Percentiles rank a stretch among this genome's conserved stretches.
Evolutionary conservation across 2,888 invertebrate genomes (phyloP).

Genomic region (Zygothrica quintamaculata): DNA sequence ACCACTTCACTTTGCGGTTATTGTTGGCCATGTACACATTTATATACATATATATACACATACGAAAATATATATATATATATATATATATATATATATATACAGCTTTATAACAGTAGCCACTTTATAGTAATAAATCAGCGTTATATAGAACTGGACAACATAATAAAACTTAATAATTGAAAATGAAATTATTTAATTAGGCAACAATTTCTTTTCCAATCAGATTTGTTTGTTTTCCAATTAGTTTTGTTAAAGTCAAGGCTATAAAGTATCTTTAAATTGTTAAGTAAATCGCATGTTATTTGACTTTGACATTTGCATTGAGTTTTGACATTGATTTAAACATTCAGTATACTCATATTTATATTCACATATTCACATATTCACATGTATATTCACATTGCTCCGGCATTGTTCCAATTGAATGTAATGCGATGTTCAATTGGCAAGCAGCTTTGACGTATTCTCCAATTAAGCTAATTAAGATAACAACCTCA

Average conservation of each 20-base stretch:
- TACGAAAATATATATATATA: too few relatives aligned
- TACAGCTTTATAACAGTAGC: not conserved
- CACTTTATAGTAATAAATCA: not conserved
- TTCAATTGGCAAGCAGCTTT: constrained; percentile 45
- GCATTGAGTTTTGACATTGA: constrained; percentile 42
- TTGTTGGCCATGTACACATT: constrained; percentile 19
- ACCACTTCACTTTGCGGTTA: constrained; percentile 19
- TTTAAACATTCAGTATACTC: constrained; percentile 11
- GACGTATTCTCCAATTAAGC: constrained; percentile 52
- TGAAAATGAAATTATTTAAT: too few relatives aligned
- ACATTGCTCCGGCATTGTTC: constrained; percentile 23
- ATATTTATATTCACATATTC: constrained; percentile 19
- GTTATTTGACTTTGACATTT: constrained; percentile 45
- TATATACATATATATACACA: not conserved
- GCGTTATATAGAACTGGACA: too few relatives aligned
- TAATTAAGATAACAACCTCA: constrained; percentile 37
- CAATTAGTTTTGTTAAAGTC: not conserved
- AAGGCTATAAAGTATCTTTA: too few relatives aligned
- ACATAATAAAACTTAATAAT: too few relatives aligned
- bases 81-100: too few relatives aligned
- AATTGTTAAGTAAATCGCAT: constrained; percentile 21
- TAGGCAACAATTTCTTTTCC: not conserved
- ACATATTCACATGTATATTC: constrained; percentile 13
- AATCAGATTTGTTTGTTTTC: not conserved
- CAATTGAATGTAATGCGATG: constrained; percentile 42